Conservation (phyloP, 1,140 invertebrate species). For the Drosophila prosaltans region DNA sequence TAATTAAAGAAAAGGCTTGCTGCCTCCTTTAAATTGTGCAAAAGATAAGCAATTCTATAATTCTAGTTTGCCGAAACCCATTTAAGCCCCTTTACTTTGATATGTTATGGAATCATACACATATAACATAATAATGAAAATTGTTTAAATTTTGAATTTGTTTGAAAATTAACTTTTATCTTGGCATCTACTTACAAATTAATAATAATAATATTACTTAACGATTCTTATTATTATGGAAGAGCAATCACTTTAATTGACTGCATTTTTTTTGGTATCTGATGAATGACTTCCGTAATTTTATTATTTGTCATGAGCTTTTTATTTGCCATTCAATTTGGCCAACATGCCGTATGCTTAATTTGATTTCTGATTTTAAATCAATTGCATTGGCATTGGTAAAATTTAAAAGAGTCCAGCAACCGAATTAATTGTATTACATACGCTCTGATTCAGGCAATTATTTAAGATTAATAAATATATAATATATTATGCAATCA, state of each 20-base stretch:
- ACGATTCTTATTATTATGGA: not conserved
- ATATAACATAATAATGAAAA: too few relatives aligned
- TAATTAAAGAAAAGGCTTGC: not conserved
- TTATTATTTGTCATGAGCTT: slow-evolving; percentile 17
- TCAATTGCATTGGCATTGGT: not conserved
- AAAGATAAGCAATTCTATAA: too few relatives aligned
- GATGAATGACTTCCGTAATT: not conserved
- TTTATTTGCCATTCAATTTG: not conserved
- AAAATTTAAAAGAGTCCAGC: not conserved
- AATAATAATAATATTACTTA: not conserved
- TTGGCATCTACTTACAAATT: not conserved
- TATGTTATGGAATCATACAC: too few relatives aligned
- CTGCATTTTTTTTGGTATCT: not conserved
- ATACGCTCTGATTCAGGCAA: not conserved
- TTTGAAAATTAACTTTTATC: not conserved
- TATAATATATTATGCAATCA: too few relatives aligned
- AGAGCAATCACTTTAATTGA: not conserved
- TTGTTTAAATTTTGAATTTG: too few relatives aligned
- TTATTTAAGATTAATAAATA: slow-evolving; percentile 2
- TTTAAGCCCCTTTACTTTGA: too few relatives aligned
- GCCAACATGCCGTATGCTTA: slow-evolving; percentile 53
- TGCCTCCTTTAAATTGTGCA: not conserved
- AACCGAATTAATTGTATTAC: slow-evolving; percentile 40
- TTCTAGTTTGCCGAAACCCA: too few relatives aligned
- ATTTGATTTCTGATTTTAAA: slow-evolving; percentile 31